Evolutionary conservation across 2,888 invertebrate genomes (phyloP).

Genomic region (Rosalia funebris): DNA sequence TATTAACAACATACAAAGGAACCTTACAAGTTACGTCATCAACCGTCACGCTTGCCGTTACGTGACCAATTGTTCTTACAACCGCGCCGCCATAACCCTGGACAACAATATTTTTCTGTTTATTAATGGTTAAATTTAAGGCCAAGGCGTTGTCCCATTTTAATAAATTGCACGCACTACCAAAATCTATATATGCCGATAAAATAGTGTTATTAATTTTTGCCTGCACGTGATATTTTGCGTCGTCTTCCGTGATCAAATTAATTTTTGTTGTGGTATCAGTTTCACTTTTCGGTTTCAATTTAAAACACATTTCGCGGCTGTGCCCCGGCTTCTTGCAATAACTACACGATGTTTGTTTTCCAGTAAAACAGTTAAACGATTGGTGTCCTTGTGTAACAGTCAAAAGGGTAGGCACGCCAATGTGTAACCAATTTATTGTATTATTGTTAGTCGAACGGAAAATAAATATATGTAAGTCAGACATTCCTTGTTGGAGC

Average conservation of each 20-base stretch:
- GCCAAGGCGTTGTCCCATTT: constrained; percentile 2
- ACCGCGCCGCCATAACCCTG: constrained; percentile 15
- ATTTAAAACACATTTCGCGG: constrained; percentile 6
- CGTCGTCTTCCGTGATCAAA: constrained; percentile 5
- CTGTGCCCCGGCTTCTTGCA: too few relatives aligned
- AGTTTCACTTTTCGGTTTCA: constrained; percentile 1
- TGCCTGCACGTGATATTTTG: constrained; percentile 11
- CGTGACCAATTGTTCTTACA: constrained; percentile 3
- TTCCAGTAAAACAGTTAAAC: background rate
- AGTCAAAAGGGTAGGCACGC: too few relatives aligned
- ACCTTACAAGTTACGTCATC: constrained; percentile 9
- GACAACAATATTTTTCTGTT: constrained; percentile 4
- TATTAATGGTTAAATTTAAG: constrained; percentile 2
- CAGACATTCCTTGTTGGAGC: too few relatives aligned
- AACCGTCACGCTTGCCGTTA: background rate
- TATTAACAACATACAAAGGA: constrained; percentile 17
- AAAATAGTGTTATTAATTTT: constrained; percentile 5
- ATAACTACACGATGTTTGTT: background rate
- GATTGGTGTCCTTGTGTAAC: background rate
- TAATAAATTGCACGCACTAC: constrained; percentile 8
- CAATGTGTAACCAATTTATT: too few relatives aligned
- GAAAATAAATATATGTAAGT: too few relatives aligned
- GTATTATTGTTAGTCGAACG: too few relatives aligned
- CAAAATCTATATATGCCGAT: constrained; percentile 13
- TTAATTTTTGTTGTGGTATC: constrained; percentile 13